A percentile compares a stretch with the other conserved stretches of the same genome.
Evolutionary conservation across 2,113 vertebrate genomes (phyloP).

Genomic region (Tricholaema leucomelas): DNA sequence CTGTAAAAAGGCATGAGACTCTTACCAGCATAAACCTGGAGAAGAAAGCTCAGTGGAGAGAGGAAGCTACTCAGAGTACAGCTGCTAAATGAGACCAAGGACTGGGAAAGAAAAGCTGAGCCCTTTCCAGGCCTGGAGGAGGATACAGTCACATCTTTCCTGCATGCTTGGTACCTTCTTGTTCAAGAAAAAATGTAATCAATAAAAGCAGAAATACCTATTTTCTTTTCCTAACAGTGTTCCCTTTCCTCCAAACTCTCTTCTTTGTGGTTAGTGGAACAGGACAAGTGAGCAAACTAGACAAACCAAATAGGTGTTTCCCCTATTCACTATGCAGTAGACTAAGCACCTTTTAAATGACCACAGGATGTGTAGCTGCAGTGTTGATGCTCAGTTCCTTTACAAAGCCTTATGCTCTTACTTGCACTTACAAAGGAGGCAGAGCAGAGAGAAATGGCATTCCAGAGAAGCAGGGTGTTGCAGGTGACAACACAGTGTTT

Average conservation of each 20-base stretch:
- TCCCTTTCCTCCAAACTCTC: background rate
- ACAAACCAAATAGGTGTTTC: background rate
- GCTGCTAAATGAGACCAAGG: background rate
- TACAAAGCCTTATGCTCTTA: background rate
- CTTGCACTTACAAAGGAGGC: background rate
- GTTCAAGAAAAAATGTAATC: background rate
- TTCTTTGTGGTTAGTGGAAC: background rate
- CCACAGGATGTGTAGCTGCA: background rate
- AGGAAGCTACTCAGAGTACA: background rate
- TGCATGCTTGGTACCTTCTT: background rate
- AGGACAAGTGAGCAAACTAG: background rate
- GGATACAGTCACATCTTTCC: background rate
- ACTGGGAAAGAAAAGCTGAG: background rate
- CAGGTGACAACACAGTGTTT: background rate
- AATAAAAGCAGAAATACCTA: background rate
- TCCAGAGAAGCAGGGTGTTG: background rate
- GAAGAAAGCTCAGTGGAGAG: constrained; percentile 83
- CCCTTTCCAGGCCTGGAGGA: background rate
- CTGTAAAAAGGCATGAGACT: constrained; percentile 76
- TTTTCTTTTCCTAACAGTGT: background rate
- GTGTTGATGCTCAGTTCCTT: background rate
- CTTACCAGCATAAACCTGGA: constrained; percentile 81
- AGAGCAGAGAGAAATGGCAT: background rate
- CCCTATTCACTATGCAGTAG: background rate
- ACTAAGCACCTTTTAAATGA: background rate